Conservation (phyloP, 2,113 vertebrate genomes). For the Eleginops maclovinus region DNA sequence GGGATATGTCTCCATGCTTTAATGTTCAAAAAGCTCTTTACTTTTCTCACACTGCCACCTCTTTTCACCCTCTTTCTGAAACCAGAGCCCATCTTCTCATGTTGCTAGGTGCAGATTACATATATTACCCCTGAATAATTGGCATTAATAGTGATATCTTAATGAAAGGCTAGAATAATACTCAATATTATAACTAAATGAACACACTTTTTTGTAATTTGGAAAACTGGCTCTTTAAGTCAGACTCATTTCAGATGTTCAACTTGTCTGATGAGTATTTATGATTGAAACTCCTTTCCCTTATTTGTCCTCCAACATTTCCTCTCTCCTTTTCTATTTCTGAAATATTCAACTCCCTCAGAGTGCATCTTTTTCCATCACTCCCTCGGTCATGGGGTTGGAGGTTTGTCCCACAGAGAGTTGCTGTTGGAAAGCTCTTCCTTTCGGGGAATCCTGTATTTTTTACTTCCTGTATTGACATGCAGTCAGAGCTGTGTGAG, state of each 20-base stretch:
- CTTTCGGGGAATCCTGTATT: too few relatives aligned
- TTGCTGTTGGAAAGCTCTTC: too few relatives aligned
- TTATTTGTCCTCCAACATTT: background rate
- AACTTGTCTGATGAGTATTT: background rate
- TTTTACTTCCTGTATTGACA: slow-evolving; percentile 3
- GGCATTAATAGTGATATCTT: background rate
- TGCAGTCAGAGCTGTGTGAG: slow-evolving; percentile 21
- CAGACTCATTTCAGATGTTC: too few relatives aligned
- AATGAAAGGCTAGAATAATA: background rate
- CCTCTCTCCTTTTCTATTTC: background rate
- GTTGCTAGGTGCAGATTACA: background rate
- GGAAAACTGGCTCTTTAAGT: background rate
- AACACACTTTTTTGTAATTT: background rate
- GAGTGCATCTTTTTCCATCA: background rate
- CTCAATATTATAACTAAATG: background rate
- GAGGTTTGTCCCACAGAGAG: background rate
- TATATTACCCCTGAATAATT: background rate
- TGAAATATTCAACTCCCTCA: background rate
- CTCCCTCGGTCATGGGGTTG: background rate
- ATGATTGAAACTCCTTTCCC: background rate
- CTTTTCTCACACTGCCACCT: too few relatives aligned
- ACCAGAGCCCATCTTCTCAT: background rate
- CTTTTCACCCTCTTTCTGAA: too few relatives aligned
- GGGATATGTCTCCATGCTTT: too few relatives aligned
- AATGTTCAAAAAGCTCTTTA: too few relatives aligned